Evolutionary conservation across 2,113 vertebrate species (phyloP), one percentile per base, ranked within the genome.

Genomic region (Saimiri boliviensis): DNA sequence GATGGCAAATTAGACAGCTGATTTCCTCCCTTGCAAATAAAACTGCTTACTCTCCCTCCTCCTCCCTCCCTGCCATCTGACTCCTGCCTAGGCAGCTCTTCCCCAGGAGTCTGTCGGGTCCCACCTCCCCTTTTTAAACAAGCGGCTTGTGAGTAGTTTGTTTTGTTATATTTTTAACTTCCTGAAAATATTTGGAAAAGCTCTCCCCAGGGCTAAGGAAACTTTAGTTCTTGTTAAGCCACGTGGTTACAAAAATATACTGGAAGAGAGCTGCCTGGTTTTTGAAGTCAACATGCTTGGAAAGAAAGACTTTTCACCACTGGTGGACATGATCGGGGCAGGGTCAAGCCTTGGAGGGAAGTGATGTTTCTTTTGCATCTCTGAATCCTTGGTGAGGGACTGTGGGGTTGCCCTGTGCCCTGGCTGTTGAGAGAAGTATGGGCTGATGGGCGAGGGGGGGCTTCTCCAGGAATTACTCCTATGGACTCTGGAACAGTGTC

Each of bases 181-280:
- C 97, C 96, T 97, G 97, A 98, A 97, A 97, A 97, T 96, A 93
- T 95, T 97, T 97, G 93, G 92, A 91, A 97, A 97, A 93, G 96
- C 86, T 96, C 89, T 98, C 96, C 96, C 93, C 92, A 95, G 97
- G 96, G 94, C 84, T 85, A 88, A 86, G 94, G 87, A 93, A 96
- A 97, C 97, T 97, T 96, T 76, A 94, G 93, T 93, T 85, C 87
- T 70, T 74, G 40, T 68, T 82, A 91, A 96, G 58, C 80, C 91
- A 95, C 3, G 58, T 97, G 96, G 73, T 95, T 93, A 95, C 91
- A 95, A 86, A 90, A 95, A 95, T 80, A 91, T 76, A 87, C 84
- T 83, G 88, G 87, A 91, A 96, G 81, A 88, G 66, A 82, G 30
- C 49, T 76, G 73, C 82, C 68, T 74, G 37, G 56, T 92, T 97